Conservation (phyloP, 2,797 vertebrate species). For the Chaetophractus vellerosus region DNA sequence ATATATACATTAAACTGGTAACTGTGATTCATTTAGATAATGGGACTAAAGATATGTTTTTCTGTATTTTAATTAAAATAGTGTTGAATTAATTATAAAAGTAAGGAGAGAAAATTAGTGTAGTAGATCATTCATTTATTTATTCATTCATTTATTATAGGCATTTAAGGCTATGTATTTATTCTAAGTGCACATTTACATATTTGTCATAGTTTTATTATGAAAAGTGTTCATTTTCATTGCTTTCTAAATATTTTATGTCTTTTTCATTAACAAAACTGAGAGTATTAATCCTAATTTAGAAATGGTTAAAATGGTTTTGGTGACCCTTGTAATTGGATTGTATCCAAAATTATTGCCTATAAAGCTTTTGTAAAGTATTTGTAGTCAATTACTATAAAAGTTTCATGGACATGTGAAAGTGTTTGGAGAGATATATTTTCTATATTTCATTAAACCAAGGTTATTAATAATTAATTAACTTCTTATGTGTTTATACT, state of each 20-base stretch:
- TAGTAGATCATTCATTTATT: no score
- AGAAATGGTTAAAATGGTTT: not conserved
- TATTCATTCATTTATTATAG: not conserved
- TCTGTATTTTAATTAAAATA: no score
- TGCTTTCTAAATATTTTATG: not conserved
- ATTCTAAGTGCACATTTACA: not conserved
- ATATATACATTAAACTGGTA: no score
- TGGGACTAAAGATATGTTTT: no score
- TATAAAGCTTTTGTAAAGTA: not conserved
- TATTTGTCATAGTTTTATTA: not conserved
- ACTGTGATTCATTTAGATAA: no score
- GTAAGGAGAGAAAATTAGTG: not conserved
- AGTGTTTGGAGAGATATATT: not conserved
- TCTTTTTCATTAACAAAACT: not conserved
- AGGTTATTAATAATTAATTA: not conserved
- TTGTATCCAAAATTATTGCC: not conserved
- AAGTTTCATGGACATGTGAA: not conserved
- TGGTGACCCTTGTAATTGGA: not conserved
- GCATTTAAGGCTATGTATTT: not conserved
- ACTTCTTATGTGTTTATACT: not conserved
- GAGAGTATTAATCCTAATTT: not conserved
- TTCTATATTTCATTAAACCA: not conserved
- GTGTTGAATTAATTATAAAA: not conserved
- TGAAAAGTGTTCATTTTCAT: not conserved
- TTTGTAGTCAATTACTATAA: not conserved